phyloP scores from a whole-genome alignment of 2,888 invertebrate genomes.

The Loripinus fragilis region DNA sequence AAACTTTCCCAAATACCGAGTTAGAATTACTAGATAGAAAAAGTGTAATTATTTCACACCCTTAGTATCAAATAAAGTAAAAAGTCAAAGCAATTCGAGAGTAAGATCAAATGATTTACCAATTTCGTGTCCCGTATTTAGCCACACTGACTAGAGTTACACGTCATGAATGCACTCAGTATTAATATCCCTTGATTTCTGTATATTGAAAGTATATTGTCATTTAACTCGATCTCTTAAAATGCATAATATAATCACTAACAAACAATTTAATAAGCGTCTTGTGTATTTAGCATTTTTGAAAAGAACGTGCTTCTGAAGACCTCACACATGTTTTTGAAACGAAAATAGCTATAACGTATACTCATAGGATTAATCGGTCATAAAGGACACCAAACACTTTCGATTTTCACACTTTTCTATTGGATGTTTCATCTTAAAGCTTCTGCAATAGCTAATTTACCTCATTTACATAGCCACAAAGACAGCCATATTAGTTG shows the following conservation, averaged over 20 bases:
- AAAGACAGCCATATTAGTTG: conserved; percentile 29
- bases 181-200: conserved; percentile 9
- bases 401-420: conserved; percentile 12
- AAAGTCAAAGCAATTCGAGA: conserved; percentile 6
- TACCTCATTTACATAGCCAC: conserved; percentile 49
- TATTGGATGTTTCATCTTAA: conserved; percentile 20
- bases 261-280: background rate
- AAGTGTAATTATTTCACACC: conserved; percentile 1
- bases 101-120: background rate
- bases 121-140: background rate
- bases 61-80: conserved; percentile 15
- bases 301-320: background rate
- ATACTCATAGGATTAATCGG: conserved; percentile 21
- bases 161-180: conserved; percentile 1
- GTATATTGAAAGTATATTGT: background rate
- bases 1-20: conserved; percentile 11
- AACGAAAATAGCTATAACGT: conserved; percentile 12
- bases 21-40: conserved; percentile 14
- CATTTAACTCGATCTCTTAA: background rate
- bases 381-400: conserved; percentile 17
- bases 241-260: background rate
- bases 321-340: conserved; percentile 19
- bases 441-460: conserved; percentile 55
- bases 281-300: background rate
- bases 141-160: conserved; percentile 9